Percentiles rank a stretch among this genome's conserved stretches.
phyloP scores from a whole-genome alignment of 2,797 vertebrate genomes.

The Buceros bicornis region DNA sequence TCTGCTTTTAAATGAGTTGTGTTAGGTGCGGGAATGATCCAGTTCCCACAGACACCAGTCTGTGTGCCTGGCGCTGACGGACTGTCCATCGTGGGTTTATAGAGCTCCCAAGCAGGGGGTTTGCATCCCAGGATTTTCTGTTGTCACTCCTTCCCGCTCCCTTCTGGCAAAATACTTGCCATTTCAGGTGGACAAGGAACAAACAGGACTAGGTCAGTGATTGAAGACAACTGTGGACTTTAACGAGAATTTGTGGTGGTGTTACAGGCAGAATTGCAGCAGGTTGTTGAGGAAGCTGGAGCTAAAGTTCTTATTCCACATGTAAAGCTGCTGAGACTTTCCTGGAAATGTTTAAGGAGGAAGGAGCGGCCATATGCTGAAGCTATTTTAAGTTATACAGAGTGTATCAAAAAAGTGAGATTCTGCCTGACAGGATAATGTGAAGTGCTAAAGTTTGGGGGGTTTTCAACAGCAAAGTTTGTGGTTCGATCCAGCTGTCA shows the following conservation, averaged over 20 bases:
- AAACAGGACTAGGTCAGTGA: background rate
- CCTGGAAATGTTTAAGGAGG: constrained; percentile 14
- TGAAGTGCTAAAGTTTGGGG: background rate
- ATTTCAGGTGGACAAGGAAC: background rate
- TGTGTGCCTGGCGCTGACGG: background rate
- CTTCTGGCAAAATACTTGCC: background rate
- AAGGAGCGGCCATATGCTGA: constrained; percentile 37
- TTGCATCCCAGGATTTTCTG: background rate
- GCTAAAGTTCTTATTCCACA: constrained; percentile 17
- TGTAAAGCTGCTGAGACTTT: constrained; percentile 9
- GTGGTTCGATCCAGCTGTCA: background rate
- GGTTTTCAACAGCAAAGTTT: background rate
- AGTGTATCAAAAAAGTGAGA: background rate
- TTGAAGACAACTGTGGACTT: background rate
- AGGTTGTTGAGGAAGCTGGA: constrained; percentile 38
- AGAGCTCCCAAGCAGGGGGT: background rate
- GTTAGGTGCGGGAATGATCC: background rate
- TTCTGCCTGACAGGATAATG: background rate
- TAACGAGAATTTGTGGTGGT: background rate
- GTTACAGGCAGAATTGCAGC: background rate
- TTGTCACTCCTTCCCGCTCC: background rate
- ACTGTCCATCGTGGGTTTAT: background rate
- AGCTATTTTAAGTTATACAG: constrained; percentile 20
- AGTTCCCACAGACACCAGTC: background rate
- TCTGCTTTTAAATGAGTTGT: background rate